A percentile compares a stretch with the other conserved stretches of the same genome.
phyloP scores from a whole-genome alignment of 2,888 invertebrate genomes.

The Chorisops tibialis region DNA sequence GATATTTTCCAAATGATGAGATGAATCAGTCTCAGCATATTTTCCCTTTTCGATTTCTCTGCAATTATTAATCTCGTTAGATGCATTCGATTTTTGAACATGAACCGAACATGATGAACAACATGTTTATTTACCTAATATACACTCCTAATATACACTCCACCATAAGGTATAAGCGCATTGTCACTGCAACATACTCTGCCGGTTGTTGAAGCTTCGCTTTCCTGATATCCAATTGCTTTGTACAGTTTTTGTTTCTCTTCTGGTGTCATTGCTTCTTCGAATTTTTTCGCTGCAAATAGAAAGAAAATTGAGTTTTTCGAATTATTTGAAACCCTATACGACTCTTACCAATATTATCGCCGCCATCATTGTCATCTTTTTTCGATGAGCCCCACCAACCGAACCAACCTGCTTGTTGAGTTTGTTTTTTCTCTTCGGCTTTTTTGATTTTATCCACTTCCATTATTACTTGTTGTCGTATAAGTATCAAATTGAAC shows the following conservation, averaged over 20 bases:
- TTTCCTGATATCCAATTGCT: slow-evolving; percentile 96
- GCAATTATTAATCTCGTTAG: no score
- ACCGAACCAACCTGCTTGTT: slow-evolving; percentile 67
- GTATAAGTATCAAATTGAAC: slow-evolving; percentile 82
- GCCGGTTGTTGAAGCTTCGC: slow-evolving; percentile 68
- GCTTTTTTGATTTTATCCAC: slow-evolving; percentile 59
- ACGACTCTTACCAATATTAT: slow-evolving; percentile 56
- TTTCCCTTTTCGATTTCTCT: slow-evolving; percentile 72
- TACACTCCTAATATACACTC: slow-evolving; percentile 69
- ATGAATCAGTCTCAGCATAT: slow-evolving; percentile 54
- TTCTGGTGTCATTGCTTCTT: slow-evolving; percentile 88
- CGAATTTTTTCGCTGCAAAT: slow-evolving; percentile 72
- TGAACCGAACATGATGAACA: no score
- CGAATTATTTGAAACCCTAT: no score
- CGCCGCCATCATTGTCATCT: slow-evolving; percentile 52
- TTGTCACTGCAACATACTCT: slow-evolving; percentile 73
- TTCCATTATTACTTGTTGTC: slow-evolving; percentile 88
- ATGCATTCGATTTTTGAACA: no score
- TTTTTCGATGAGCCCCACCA: slow-evolving; percentile 58
- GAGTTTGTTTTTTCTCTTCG: slow-evolving; percentile 52
- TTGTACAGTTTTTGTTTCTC: slow-evolving; percentile 91
- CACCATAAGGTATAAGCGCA: slow-evolving; percentile 78
- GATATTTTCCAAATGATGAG: slow-evolving; percentile 49
- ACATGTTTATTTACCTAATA: no score
- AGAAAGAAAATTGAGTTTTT: not conserved